Percentiles rank a stretch among this genome's conserved stretches.
phyloP scores from a whole-genome alignment of 1,140 invertebrate genomes.

The Leptinotarsa defecta region DNA sequence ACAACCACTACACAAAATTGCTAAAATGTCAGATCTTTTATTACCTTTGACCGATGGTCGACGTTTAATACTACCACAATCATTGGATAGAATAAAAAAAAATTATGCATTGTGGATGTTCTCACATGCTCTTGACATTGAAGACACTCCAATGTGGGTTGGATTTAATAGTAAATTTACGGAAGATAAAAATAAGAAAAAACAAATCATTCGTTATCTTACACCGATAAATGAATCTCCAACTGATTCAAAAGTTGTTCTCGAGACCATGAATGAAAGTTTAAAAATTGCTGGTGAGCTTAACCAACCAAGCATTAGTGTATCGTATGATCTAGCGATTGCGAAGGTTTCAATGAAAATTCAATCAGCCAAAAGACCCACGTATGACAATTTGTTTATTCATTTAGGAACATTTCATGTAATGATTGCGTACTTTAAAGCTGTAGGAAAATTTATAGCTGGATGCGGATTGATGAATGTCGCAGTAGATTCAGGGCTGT shows the following conservation, averaged over 20 bases:
- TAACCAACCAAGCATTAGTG: conserved; percentile 48
- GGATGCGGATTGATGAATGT: conserved; percentile 52
- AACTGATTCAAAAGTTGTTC: conserved; percentile 46
- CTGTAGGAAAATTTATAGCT: conserved; percentile 46
- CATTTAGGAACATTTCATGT: conserved; percentile 49
- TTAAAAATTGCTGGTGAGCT: conserved; percentile 45
- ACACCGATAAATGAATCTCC: conserved; percentile 46
- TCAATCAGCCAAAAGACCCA: conserved; percentile 36
- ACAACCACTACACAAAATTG: not conserved
- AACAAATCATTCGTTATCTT: conserved; percentile 40
- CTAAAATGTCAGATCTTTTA: conserved; percentile 13
- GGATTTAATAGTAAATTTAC: conserved; percentile 18
- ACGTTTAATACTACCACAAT: conserved; percentile 10
- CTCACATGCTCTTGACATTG: conserved; percentile 35
- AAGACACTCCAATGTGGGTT: conserved; percentile 47
- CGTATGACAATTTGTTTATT: conserved; percentile 49
- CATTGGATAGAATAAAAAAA: conserved; percentile 8
- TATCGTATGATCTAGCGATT: conserved; percentile 51
- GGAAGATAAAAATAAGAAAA: conserved; percentile 27
- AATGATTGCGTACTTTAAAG: conserved; percentile 35
- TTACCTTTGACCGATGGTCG: conserved; percentile 13
- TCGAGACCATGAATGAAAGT: conserved; percentile 49
- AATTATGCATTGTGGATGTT: conserved; percentile 39
- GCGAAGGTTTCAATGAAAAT: conserved; percentile 54
- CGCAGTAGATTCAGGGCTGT: conserved; percentile 49